Evolutionary conservation across 2,888 invertebrate species (phyloP).

Genomic region (Drosophila lacicola): DNA sequence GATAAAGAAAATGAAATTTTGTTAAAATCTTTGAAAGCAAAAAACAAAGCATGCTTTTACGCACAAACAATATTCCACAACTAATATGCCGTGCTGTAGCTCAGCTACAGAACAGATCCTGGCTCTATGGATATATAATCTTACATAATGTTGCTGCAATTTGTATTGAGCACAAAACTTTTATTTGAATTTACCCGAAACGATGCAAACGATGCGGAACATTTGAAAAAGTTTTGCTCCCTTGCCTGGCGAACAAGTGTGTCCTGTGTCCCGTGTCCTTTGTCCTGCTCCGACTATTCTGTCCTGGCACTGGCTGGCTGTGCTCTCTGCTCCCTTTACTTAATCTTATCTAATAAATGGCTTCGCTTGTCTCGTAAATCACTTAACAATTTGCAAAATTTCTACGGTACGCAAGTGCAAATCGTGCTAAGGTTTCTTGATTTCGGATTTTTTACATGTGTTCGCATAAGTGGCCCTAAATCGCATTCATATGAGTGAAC

Average conservation of each 20-base stretch:
- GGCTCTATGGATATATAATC: slow-evolving; percentile 72
- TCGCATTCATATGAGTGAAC: slow-evolving; percentile 81
- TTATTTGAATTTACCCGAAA: slow-evolving; percentile 42
- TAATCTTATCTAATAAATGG: slow-evolving; percentile 84
- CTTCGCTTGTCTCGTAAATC: slow-evolving; percentile 85
- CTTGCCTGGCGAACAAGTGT: too few relatives aligned
- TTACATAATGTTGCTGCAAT: slow-evolving; percentile 79
- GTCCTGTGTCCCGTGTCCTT: slow-evolving; percentile 14
- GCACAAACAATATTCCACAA: not conserved
- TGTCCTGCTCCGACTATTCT: not conserved
- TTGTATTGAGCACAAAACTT: slow-evolving; percentile 63
- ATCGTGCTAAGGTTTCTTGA: slow-evolving; percentile 73
- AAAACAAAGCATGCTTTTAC: too few relatives aligned
- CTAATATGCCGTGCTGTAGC: not conserved
- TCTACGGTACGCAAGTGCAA: slow-evolving; percentile 63
- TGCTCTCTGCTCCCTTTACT: slow-evolving; percentile 72
- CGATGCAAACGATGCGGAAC: slow-evolving; percentile 14
- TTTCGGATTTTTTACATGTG: slow-evolving; percentile 77
- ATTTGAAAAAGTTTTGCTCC: slow-evolving; percentile 38
- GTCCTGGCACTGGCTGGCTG: slow-evolving; percentile 5
- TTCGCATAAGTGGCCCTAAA: slow-evolving; percentile 82
- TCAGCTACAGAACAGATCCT: not conserved
- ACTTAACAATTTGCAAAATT: slow-evolving; percentile 85
- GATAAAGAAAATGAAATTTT: too few relatives aligned
- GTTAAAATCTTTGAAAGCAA: too few relatives aligned